Base-by-base conservation (phyloP, 2,888 invertebrate genomes). In the Hedychridium roseum region DNA sequence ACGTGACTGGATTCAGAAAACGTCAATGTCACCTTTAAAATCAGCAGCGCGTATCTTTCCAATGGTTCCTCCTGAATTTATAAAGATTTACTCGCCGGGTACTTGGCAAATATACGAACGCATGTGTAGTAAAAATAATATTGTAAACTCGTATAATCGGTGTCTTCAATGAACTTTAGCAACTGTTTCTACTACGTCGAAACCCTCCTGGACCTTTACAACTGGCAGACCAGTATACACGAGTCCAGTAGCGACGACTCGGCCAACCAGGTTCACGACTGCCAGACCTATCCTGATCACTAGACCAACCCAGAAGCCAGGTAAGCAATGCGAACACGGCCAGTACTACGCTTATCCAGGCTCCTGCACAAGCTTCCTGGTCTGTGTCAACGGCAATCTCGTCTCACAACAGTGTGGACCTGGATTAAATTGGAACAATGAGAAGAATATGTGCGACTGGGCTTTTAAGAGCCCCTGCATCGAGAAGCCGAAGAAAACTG, bases 381-480 rank as follows among this genome's bases (percentile, higher is more conserved):
- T 92, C 14, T 93, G 93, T 71, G 88, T 90, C 6, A 90, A 91
- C 74, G 87, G 86, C 0, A 78, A 84, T n/a, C 78, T 89, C 39
- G 82, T 90, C 2, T 79, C 85, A 0, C 89, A 88, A 66, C 84
- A 83, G 43, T 93, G 93, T 68, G 90, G 90, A 0, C 86, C 89
- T 0, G 89, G 91, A 1, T 81, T 92, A 1, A 86, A 87, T 51
- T 93, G 92, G 91, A 86, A 87, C 61, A 81, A 82, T 0, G 83
- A 86, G 5, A 81, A 81, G 15, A 84, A 84, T 16, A 87, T 87
- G 74, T 93, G 93, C 70, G 91, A 92, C 77, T 91, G 90, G 86
- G 87, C 87, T 0, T 83, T 83, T 43, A 84, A 86, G 26, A 73
- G 64, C 38, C 77, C 77, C 0, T 79, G 79, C 50, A 52, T 50